Conservation (phyloP, 2,888 invertebrate species). For the Pseudococcus longispinus region DNA sequence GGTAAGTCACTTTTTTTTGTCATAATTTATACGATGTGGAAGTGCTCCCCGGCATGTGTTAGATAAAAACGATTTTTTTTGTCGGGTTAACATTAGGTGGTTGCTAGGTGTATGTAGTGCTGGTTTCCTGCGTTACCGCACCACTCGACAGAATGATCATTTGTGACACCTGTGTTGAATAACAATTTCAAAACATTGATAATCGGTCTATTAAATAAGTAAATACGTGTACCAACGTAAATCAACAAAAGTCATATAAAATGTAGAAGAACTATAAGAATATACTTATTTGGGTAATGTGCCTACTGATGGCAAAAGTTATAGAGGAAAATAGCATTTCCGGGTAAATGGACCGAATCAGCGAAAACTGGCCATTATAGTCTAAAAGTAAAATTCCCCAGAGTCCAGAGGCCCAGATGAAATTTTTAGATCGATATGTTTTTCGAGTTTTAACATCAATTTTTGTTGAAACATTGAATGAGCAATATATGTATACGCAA, state of each 20-base stretch:
- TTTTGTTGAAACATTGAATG: too few relatives aligned
- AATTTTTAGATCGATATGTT: too few relatives aligned
- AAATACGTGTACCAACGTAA: background rate
- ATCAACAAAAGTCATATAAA: background rate
- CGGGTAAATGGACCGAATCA: too few relatives aligned
- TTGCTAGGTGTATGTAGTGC: conserved; percentile 37
- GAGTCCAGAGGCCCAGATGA: too few relatives aligned
- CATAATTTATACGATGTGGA: conserved; percentile 19
- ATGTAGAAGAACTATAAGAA: too few relatives aligned
- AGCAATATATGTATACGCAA: too few relatives aligned
- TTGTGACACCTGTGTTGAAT: conserved; percentile 21
- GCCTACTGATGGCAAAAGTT: background rate
- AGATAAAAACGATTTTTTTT: conserved; percentile 22
- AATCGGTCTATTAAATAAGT: background rate
- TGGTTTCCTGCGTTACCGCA: conserved; percentile 13
- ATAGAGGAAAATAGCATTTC: background rate
- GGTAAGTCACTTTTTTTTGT: background rate
- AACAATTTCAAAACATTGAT: background rate
- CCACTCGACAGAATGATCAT: background rate
- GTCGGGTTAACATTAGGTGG: background rate
- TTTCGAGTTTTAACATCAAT: too few relatives aligned
- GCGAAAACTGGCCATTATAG: too few relatives aligned
- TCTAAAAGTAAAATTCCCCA: too few relatives aligned
- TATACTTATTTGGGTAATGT: too few relatives aligned
- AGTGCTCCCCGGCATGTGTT: conserved; percentile 7